Base-by-base conservation (phyloP, 2,888 invertebrate species). In the Boloria euphrosyne region DNA sequence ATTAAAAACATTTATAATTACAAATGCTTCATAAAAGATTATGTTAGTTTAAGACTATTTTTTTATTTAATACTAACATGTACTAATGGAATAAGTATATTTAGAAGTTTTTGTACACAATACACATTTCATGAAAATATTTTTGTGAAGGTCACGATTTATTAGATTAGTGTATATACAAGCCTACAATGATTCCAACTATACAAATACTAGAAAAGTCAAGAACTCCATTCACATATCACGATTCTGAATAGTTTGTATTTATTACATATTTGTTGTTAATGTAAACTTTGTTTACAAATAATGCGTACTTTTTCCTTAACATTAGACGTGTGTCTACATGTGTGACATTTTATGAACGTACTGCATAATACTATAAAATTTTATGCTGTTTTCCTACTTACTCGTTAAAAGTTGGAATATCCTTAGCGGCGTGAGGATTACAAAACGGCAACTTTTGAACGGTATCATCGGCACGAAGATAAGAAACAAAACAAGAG, bases 401-500 rank as follows among this genome's bases (percentile, higher is more conserved):
- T 87, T 76, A 92, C 91, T 92, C 92, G 67, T 85, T 83, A 57
- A 76, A 77, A 51, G 73, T 79, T 64, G 84, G 76, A 62, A 78
- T 78, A 72, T 85, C 84, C 68, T 83, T 83, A 61, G 78, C 76
- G 68, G 78, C 81, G 65, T 82, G 82, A 38, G 91, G 92, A 81
- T 92, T 90, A 76, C 91, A 92, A 77, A 89, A 92, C 68, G 92
- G 91, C 73, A 92, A 80, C 77, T 89, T 84, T 76, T 86, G 85
- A 66, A 92, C 78, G 66, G 80, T 82, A 80, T 90, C 90, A 75
- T 90, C 88, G 62, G 90, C 83, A 68, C 81, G 79, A 71, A 89
- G 76, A 80, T 82, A 85, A 76, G 83, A 84, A 76, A 83, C 81
- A 70, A 87, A 78, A 81, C 83, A 86, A 74, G 83, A 82, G 27